Base-by-base conservation (phyloP, 2,888 invertebrate species). In the Catocala fraxini region DNA sequence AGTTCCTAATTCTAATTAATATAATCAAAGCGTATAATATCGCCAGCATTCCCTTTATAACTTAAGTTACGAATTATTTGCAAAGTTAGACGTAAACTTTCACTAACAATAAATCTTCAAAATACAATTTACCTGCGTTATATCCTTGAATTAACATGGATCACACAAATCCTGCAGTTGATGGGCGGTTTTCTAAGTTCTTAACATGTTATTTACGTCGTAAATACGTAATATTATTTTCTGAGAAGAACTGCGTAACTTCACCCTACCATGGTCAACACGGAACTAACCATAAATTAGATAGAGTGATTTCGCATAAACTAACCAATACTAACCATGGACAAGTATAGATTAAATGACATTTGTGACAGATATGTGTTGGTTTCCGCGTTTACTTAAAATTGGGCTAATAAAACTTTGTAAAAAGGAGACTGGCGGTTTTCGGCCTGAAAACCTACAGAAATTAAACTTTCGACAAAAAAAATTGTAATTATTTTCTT, bases 131-230 rank as follows among this genome's bases (percentile, higher is more conserved):
- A 92, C 92, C 91, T 90, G 89, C 77, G 71, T 71, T 75, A 80
- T 77, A 79, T 81, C 68, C 63, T 75, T 76, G 65, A 62, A 63
- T 65, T 60, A 74, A 76, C 73, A 75, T 82, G 60, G 75, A 82
- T 80, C 73, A 83, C 69, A 75, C 83, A 71, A 87, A 85, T 88
- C 80, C 60, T 80, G 80, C 81, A 84, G 81, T 81, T 70, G 76
- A 61, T 83, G 63, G 70, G 63, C 71, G 67, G 74, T 69, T 77
- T 83, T 79, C 59, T 72, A 70, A 59, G 67, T 72, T 76, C 71
- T 69, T 82, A 80, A 80, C 87, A 89, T 89, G 83, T 72, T 87
- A 84, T 79, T 86, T 83, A 80, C 81, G 81, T 72, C 63, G 63
- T 63, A 74, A 78, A 73, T 70, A 86, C 85, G 83, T 77, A 86